A percentile compares a stretch with the other conserved stretches of the same genome.
These are phyloP conservation scores for Amblyopsis rosae DNA, from an alignment of 2,113 vertebrate species.

Conservation along the genomic window DNA sequence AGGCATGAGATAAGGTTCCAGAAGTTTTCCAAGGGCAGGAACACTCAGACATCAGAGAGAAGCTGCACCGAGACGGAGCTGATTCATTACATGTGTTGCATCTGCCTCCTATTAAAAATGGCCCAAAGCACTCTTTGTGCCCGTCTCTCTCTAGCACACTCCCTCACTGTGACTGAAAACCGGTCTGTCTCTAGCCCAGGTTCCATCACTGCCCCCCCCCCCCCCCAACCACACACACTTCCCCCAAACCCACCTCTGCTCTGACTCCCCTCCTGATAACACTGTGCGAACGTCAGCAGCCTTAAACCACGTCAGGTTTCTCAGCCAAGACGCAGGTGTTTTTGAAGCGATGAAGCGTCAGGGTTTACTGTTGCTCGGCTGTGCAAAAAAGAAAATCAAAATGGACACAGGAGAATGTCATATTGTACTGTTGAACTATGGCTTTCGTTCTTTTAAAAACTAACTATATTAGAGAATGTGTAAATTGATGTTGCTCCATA, in stretches of 20 bases:
- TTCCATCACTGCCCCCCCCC: constrained; percentile 21
- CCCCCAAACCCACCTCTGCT: constrained; percentile 7
- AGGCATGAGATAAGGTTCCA: constrained; percentile 81
- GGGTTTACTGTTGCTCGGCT: neutral
- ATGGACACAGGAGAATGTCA: neutral
- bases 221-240: too few relatives aligned
- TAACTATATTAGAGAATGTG: too few relatives aligned
- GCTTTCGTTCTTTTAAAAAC: too few relatives aligned
- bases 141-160: constrained; percentile 46
- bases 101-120: constrained; percentile 83
- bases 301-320: neutral
- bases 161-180: constrained; percentile 56
- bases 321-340: neutral
- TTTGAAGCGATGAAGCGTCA: neutral
- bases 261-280: constrained; percentile 17
- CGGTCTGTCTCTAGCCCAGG: constrained; percentile 36
- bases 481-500: neutral
- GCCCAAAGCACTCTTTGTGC: constrained; percentile 72
- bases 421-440: too few relatives aligned
- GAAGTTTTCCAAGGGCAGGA: constrained; percentile 81
- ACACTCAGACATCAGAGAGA: constrained; percentile 85
- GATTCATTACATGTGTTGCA: constrained; percentile 83
- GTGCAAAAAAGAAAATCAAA: neutral
- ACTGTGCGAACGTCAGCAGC: neutral
- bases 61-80: constrained; percentile 73